Evolutionary conservation across 2,888 invertebrate species (phyloP), one percentile per base, ranked within the genome.

Genomic region (Trilocha varians): DNA sequence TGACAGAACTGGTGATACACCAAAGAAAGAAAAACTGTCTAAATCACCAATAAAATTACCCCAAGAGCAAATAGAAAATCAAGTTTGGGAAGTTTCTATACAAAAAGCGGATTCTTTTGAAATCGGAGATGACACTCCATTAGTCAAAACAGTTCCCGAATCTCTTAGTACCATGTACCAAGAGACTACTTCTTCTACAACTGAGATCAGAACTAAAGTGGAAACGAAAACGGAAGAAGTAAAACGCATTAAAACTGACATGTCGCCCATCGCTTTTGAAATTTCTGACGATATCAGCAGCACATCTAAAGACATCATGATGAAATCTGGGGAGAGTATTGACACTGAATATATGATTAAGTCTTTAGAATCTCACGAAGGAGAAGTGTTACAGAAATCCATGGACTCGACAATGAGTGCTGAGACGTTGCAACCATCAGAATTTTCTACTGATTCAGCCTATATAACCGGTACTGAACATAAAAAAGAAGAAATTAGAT

Each of bases 331-430:
- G 25, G 87, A 86, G 62, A 87, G 87, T 42, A 58, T 83, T 37
- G 87, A 87, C 44, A 87, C 87, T 11, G 87, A 87, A 58, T 84
- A 61, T 50, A 87, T 87, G 87, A 63, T 86, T 2, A 86, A 87
- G 52, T 87, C 87, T 34, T 65, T 87, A 43, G 87, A 87, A 58
- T 87, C 83, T 6, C 87, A 87, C 46, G 87, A 87, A 63, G 82
- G 77, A 38, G 87, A 87, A 68, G 67, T 85, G 13, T 62, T 87
- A 42, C 86, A 86, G 51, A 87, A 87, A 54, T 87, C 87, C 32
- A 83, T 87, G 44, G 87, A 87, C 49, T 87, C 87, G 5, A 85
- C 83, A n/a, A 71, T 83, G 33, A 87, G 87, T 52, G 87, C 76
- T 17, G 87, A 87, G 65, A 87, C 87, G 15, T 66, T 87, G 46